These are phyloP conservation scores for Phacellophora camtschatica DNA, from an alignment of 30 jellyfish, hydroid and myxozoan species.

Conservation along the genomic window DNA sequence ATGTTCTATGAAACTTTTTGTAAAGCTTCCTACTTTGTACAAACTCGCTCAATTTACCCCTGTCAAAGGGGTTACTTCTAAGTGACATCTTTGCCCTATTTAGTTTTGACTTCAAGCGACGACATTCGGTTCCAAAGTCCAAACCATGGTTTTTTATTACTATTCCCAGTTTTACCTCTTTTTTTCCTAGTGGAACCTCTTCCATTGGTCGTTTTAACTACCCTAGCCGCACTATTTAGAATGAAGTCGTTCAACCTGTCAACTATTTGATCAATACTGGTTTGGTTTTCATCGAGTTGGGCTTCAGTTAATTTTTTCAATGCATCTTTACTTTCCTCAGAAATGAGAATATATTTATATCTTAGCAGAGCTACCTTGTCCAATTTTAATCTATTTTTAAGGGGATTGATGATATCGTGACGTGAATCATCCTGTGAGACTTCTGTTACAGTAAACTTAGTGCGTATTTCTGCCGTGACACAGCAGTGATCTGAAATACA, in stretches of 20 bases:
- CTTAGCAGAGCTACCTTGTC: background rate
- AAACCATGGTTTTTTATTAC: background rate
- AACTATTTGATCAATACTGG: background rate
- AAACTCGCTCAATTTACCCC: background rate
- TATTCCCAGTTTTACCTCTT: background rate
- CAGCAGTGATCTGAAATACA: background rate
- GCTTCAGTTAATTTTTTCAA: background rate
- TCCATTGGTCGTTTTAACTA: background rate
- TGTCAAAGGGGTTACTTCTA: background rate
- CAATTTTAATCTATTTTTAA: background rate
- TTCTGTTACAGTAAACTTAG: background rate
- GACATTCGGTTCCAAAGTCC: background rate
- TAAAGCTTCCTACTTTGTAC: background rate
- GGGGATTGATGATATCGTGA: too few relatives aligned
- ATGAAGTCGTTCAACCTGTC: background rate
- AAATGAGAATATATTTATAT: too few relatives aligned
- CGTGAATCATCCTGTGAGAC: too few relatives aligned
- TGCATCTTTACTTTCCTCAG: background rate
- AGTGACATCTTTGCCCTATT: background rate
- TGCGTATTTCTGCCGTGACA: background rate
- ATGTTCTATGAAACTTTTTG: background rate
- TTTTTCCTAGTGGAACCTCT: background rate
- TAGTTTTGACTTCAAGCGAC: background rate
- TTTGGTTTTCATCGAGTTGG: background rate
- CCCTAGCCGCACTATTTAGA: background rate